These are phyloP conservation scores for Malacoctenus gilli DNA, from an alignment of 2,797 vertebrate genomes.

Conservation along the genomic window DNA sequence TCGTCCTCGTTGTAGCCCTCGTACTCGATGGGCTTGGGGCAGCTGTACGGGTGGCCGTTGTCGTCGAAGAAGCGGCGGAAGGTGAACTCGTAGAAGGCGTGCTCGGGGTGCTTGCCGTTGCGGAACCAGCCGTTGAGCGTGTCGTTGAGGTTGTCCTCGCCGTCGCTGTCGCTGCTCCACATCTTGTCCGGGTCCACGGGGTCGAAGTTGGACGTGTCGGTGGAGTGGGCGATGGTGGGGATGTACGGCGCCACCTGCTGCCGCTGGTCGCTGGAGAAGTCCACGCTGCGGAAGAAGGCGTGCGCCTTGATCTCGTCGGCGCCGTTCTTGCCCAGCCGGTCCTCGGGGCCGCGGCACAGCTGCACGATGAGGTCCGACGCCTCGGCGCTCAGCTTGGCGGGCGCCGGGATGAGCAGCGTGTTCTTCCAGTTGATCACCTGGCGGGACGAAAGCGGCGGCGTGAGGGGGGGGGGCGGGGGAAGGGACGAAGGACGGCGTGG, in stretches of 20 bases:
- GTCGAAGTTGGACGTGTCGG: conserved; percentile 97
- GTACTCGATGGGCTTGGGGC: conserved; percentile 94
- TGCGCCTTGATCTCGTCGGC: conserved; percentile 97
- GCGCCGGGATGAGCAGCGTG: conserved; percentile 90
- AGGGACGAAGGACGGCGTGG: not conserved
- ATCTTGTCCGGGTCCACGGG: conserved; percentile 96
- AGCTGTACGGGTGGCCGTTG: conserved; percentile 97
- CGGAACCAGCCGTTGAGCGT: conserved; percentile 94
- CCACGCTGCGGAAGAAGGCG: conserved; percentile 90
- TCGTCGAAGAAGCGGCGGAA: conserved; percentile 99
- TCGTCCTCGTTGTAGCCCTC: conserved; percentile 84
- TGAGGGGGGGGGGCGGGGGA: not conserved
- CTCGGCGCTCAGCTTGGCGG: conserved; percentile 91
- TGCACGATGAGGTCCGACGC: conserved; percentile 95
- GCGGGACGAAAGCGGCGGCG: not conserved
- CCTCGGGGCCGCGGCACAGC: conserved; percentile 93
- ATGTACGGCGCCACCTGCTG: conserved; percentile 91
- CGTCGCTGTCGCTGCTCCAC: conserved; percentile 89
- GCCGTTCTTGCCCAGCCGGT: conserved; percentile 93
- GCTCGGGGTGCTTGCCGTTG: conserved; percentile 96
- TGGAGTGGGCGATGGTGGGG: conserved; percentile 95
- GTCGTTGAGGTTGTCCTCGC: conserved; percentile 89
- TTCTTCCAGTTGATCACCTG: conserved; percentile 98
- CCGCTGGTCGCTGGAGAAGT: conserved; percentile 93
- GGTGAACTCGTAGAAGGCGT: conserved; percentile 98